Percentiles rank a stretch among this genome's conserved stretches.
Evolutionary conservation across 2,888 invertebrate genomes (phyloP).

Genomic region (Dolichopus griseipennis): DNA sequence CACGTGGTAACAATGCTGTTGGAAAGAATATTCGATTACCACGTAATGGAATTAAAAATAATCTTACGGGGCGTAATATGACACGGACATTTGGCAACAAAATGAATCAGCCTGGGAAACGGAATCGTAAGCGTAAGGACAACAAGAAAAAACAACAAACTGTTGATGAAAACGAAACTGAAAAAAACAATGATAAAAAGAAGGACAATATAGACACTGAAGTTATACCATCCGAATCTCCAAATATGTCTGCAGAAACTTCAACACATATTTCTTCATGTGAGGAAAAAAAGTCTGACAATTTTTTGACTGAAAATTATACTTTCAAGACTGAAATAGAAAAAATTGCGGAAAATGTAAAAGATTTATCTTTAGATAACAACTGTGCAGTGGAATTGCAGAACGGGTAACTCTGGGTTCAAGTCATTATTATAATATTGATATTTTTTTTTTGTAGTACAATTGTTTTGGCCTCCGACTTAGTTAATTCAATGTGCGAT

Average conservation of each 20-base stretch:
- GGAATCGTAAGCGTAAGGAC: slow-evolving; percentile 24
- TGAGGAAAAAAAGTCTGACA: slow-evolving; percentile 13
- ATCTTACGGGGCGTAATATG: slow-evolving; percentile 21
- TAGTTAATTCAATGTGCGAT: slow-evolving; percentile 27
- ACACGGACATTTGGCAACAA: slow-evolving; percentile 23
- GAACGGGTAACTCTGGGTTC: slow-evolving; percentile 24
- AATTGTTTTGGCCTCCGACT: slow-evolving; percentile 25
- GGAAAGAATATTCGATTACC: slow-evolving; percentile 21
- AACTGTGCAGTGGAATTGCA: slow-evolving; percentile 23
- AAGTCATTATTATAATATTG: not conserved
- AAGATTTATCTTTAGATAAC: slow-evolving; percentile 16
- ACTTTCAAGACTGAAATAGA: slow-evolving; percentile 24
- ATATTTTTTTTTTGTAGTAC: slow-evolving; percentile 19
- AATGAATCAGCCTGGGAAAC: slow-evolving; percentile 18
- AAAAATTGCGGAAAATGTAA: slow-evolving; percentile 18
- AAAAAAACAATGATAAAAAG: slow-evolving; percentile 13
- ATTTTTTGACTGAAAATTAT: slow-evolving; percentile 12
- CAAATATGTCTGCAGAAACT: slow-evolving; percentile 4
- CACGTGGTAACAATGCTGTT: slow-evolving; percentile 19
- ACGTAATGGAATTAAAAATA: slow-evolving; percentile 22
- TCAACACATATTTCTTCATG: slow-evolving; percentile 4
- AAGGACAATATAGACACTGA: slow-evolving; percentile 9
- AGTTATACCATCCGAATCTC: slow-evolving; percentile 11
- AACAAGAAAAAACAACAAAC: slow-evolving; percentile 13
- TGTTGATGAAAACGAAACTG: not conserved